Conservation (phyloP, 1,140 invertebrate species). For the Mizuhopecten yessoensis region DNA sequence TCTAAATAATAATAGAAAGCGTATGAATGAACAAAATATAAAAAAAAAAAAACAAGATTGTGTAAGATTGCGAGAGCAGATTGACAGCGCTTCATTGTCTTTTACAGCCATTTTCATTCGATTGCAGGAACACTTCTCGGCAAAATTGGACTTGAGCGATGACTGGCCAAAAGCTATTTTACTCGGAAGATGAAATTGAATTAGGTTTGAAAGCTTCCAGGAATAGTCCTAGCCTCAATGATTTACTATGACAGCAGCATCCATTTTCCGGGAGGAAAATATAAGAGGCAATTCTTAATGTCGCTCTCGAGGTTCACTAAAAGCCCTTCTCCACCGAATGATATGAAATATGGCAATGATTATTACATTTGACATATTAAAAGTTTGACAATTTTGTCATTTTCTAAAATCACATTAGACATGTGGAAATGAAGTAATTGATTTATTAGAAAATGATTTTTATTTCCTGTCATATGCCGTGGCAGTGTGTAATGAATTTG, state of each 20-base stretch:
- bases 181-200: constrained; percentile 27
- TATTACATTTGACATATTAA: constrained; percentile 36
- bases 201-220: constrained; percentile 38
- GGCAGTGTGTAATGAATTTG: not conserved
- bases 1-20: constrained; percentile 35
- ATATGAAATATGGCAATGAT: constrained; percentile 11
- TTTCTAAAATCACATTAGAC: not conserved
- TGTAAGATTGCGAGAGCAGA: constrained; percentile 4
- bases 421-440: not conserved
- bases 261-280: constrained; percentile 37
- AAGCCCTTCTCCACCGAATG: not conserved
- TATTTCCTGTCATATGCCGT: not conserved
- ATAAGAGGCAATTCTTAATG: not conserved
- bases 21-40: constrained; percentile 35
- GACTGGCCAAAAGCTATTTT: constrained; percentile 38
- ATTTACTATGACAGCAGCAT: constrained; percentile 16
- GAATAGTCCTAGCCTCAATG: not conserved
- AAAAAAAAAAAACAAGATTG: constrained; percentile 20
- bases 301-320: constrained; percentile 9
- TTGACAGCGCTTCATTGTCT: constrained; percentile 15
- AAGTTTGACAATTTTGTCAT: constrained; percentile 35
- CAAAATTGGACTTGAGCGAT: constrained; percentile 19
- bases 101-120: constrained; percentile 14
- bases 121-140: constrained; percentile 29
- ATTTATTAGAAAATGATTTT: not conserved